These are phyloP conservation scores for Buathra laborator DNA, from an alignment of 2,888 invertebrate genomes.

Conservation along the genomic window DNA sequence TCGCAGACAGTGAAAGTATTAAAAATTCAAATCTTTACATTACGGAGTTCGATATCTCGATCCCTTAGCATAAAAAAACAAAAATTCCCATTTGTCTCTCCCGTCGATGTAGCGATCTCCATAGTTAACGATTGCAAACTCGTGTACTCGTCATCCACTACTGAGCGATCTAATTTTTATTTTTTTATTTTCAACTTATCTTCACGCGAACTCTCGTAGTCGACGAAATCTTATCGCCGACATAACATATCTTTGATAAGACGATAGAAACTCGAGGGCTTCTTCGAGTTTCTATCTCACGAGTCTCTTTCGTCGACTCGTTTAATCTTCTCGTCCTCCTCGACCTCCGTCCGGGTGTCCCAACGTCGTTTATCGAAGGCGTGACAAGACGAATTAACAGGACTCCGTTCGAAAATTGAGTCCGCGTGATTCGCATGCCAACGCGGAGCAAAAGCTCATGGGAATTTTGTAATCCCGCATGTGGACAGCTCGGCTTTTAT, in stretches of 20 bases:
- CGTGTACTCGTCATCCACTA: slow-evolving; percentile 12
- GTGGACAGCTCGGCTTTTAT: slow-evolving; percentile 43
- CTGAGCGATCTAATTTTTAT: slow-evolving; percentile 6
- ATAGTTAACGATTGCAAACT: slow-evolving; percentile 6
- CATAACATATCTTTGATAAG: slow-evolving; percentile 15
- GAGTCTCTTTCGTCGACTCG: background rate
- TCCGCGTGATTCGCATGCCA: background rate
- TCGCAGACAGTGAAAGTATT: too few relatives aligned
- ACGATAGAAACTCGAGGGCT: background rate
- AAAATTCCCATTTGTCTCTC: background rate
- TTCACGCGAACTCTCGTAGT: slow-evolving; percentile 11
- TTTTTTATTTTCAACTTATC: slow-evolving; percentile 3
- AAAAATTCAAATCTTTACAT: too few relatives aligned
- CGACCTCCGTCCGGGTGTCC: background rate
- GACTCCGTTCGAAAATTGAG: background rate
- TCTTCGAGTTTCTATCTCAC: background rate
- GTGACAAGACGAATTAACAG: slow-evolving; percentile 9
- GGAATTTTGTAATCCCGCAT: slow-evolving; percentile 55
- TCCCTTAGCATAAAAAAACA: background rate
- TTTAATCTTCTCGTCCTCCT: background rate
- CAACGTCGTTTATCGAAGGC: background rate
- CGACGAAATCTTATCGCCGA: slow-evolving; percentile 9
- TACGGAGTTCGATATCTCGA: too few relatives aligned
- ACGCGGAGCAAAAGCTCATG: slow-evolving; percentile 12
- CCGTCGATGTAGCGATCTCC: background rate